These are phyloP conservation scores for Gymnothorax reevesii DNA, from an alignment of 2,797 vertebrate species.

Conservation along the genomic window DNA sequence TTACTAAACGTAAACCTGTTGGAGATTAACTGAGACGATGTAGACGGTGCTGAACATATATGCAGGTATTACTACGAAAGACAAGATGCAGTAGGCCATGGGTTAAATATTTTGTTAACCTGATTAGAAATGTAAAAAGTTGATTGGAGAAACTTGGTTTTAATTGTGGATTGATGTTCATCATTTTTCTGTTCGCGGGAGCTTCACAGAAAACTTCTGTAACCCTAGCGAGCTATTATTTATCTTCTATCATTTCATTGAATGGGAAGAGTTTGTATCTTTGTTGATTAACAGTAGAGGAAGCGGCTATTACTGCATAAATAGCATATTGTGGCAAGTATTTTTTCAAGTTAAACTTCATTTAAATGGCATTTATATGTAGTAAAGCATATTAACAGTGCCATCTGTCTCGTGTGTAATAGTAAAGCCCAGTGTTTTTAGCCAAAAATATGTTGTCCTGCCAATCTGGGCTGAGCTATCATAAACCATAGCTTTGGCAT, in stretches of 20 bases:
- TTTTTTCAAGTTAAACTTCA: not conserved
- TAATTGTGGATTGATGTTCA: not conserved
- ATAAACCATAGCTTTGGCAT: not conserved
- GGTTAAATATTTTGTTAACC: constrained; percentile 7
- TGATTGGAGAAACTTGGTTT: not conserved
- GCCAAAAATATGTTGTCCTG: not conserved
- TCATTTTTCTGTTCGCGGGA: not conserved
- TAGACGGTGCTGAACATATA: not conserved
- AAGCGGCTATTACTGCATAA: not conserved
- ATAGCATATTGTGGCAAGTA: not conserved
- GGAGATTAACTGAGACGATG: not conserved
- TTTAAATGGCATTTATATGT: not conserved
- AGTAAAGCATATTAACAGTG: not conserved
- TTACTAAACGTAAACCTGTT: not conserved
- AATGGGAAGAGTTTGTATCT: not conserved
- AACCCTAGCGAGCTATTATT: not conserved
- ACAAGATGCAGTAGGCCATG: not conserved
- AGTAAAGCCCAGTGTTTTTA: not conserved
- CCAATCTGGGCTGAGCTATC: not conserved
- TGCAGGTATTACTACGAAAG: not conserved
- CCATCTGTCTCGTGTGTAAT: not conserved
- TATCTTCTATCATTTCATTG: not conserved
- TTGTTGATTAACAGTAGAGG: not conserved
- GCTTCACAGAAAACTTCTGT: not conserved
- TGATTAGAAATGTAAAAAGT: not conserved